Conservation (phyloP, 2,888 invertebrate genomes). For the Cephus spinipes region DNA sequence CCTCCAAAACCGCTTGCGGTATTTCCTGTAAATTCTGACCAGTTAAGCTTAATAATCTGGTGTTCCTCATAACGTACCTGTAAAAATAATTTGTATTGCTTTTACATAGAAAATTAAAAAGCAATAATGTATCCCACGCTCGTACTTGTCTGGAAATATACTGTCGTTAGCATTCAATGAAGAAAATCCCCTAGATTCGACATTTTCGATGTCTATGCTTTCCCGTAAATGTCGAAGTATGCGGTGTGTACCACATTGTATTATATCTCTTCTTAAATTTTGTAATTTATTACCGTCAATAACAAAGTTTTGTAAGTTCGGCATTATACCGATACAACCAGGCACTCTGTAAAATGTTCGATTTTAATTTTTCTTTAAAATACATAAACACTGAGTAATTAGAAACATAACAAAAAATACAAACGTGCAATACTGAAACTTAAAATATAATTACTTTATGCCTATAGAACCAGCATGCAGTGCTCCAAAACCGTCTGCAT, state of each 20-base stretch:
- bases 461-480: background rate
- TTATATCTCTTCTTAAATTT: slow-evolving; percentile 84
- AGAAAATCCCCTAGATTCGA: slow-evolving; percentile 63
- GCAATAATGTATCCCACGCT: slow-evolving; percentile 16
- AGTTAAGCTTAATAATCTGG: slow-evolving; percentile 72
- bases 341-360: slow-evolving; percentile 71
- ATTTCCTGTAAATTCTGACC: slow-evolving; percentile 74
- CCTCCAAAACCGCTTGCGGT: slow-evolving; percentile 78
- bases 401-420: slow-evolving; percentile 2
- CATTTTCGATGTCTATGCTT: slow-evolving; percentile 68
- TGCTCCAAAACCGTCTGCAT: background rate
- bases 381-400: slow-evolving; percentile 6
- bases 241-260: slow-evolving; percentile 85
- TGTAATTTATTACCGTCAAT: slow-evolving; percentile 89
- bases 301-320: slow-evolving; percentile 83
- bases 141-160: slow-evolving; percentile 71
- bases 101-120: background rate
- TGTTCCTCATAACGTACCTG: slow-evolving; percentile 72
- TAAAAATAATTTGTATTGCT: slow-evolving; percentile 18
- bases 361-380: slow-evolving; percentile 1
- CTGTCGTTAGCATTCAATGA: slow-evolving; percentile 42
- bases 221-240: slow-evolving; percentile 83
- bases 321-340: slow-evolving; percentile 75
- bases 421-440: slow-evolving; percentile 1
- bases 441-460: slow-evolving; percentile 12